Evolutionary conservation across 2,888 invertebrate species (phyloP).

Genomic region (Drosophila mayaguana): DNA sequence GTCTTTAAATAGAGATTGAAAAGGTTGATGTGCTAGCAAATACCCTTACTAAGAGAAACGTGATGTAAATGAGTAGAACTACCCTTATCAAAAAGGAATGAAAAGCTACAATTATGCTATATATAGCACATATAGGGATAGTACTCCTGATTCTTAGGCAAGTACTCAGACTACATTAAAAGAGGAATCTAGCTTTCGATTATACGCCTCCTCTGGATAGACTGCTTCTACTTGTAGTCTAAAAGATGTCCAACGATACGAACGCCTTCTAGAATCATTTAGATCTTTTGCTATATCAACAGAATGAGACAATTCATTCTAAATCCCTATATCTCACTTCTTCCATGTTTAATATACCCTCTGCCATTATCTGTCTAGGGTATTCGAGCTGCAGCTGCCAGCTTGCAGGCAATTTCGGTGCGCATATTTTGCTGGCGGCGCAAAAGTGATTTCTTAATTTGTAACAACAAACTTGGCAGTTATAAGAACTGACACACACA

Average conservation of each 20-base stretch:
- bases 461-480: conserved; percentile 63
- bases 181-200: no score
- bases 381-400: conserved; percentile 23
- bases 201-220: no score
- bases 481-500: conserved; percentile 2
- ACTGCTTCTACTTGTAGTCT: no score
- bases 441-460: conserved; percentile 83
- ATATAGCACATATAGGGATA: no score
- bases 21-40: background rate
- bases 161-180: no score
- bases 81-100: no score
- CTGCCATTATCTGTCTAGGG: background rate
- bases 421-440: conserved; percentile 51
- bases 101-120: no score
- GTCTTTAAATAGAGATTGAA: background rate
- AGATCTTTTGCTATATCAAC: no score
- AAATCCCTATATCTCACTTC: background rate
- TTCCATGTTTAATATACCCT: background rate
- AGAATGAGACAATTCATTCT: no score
- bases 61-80: background rate
- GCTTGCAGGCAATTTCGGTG: conserved; percentile 28
- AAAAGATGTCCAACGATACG: no score
- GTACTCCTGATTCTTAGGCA: no score
- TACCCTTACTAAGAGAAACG: background rate
- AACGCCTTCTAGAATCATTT: no score